A percentile compares a stretch with the other conserved stretches of the same genome.
These are phyloP conservation scores for Napeogenes sylphis DNA, from an alignment of 2,888 invertebrate genomes.

Conservation along the genomic window DNA sequence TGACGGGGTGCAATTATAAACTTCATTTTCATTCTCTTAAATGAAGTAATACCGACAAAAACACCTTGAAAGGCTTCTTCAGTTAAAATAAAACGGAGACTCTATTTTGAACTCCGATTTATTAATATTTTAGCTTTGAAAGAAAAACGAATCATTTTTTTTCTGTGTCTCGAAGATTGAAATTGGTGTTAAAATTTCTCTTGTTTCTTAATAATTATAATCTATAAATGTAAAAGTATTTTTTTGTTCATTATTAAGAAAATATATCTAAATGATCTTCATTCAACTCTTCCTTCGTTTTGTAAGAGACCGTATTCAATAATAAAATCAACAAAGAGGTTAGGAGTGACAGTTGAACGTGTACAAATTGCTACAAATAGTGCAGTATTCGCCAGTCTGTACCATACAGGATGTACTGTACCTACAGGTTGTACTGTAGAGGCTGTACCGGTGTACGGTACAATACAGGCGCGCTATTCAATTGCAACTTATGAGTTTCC, in stretches of 20 bases:
- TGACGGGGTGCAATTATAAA: conserved; percentile 17
- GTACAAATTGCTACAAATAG: conserved; percentile 59
- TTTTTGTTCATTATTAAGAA: too few species aligned
- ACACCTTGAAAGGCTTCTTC: conserved; percentile 9
- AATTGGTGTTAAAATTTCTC: too few species aligned
- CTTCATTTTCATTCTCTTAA: conserved; percentile 14
- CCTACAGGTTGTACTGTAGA: background rate
- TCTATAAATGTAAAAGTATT: too few species aligned
- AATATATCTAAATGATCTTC: too few species aligned
- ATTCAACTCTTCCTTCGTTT: too few species aligned
- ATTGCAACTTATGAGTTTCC: conserved; percentile 22
- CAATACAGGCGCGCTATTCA: conserved; percentile 26
- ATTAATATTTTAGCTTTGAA: background rate
- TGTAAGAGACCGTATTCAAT: conserved; percentile 1
- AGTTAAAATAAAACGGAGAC: background rate
- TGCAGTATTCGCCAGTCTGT: conserved; percentile 18
- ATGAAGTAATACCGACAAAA: conserved; percentile 12
- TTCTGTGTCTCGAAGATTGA: too few species aligned
- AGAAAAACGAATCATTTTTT: too few species aligned
- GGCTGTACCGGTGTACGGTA: conserved; percentile 26
- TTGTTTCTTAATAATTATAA: too few species aligned
- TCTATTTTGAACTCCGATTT: background rate
- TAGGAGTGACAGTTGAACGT: conserved; percentile 24
- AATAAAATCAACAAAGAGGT: conserved; percentile 12
- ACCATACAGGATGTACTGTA: too few species aligned